Percentiles rank a stretch among this genome's conserved stretches.
Conservation (phyloP, 2,888 invertebrate genomes). For the Matsumyia berberina region DNA sequence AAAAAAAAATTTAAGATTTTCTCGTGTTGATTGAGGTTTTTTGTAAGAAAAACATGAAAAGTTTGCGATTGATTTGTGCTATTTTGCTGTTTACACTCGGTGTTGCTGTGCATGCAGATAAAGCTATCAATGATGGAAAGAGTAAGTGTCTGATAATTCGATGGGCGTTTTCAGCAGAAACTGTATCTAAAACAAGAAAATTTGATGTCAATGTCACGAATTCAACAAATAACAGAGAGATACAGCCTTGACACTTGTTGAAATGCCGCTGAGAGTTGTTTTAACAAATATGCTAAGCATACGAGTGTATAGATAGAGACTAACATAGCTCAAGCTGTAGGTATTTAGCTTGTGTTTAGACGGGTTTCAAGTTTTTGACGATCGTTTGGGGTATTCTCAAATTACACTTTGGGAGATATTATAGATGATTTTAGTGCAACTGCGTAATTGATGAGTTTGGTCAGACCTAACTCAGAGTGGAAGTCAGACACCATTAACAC, state of each 20-base stretch:
- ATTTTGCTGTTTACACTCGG: conserved; percentile 25
- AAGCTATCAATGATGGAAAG: conserved; percentile 53
- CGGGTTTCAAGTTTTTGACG: not conserved
- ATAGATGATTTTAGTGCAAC: too few species aligned
- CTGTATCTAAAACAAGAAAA: not conserved
- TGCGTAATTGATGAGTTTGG: too few species aligned
- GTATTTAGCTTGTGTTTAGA: not conserved
- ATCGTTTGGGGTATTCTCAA: not conserved
- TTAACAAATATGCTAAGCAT: conserved; percentile 17
- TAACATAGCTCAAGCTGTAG: not conserved
- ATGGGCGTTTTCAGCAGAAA: conserved; percentile 38
- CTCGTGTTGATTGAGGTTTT: conserved; percentile 12
- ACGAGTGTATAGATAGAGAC: not conserved
- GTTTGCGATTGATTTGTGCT: conserved; percentile 12
- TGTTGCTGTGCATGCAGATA: conserved; percentile 40
- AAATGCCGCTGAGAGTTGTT: not conserved
- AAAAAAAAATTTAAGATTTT: conserved; percentile 13
- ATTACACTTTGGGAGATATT: too few species aligned
- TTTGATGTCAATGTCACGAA: conserved; percentile 22
- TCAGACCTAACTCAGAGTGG: too few species aligned
- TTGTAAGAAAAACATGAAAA: conserved; percentile 26
- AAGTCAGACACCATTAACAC: too few species aligned
- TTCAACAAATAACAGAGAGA: conserved; percentile 1
- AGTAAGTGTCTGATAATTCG: conserved; percentile 47
- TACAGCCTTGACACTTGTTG: conserved; percentile 19